Percentiles rank a stretch among this genome's conserved stretches.
Evolutionary conservation across 2,888 invertebrate species (phyloP).

Genomic region (Lymantria dispar): DNA sequence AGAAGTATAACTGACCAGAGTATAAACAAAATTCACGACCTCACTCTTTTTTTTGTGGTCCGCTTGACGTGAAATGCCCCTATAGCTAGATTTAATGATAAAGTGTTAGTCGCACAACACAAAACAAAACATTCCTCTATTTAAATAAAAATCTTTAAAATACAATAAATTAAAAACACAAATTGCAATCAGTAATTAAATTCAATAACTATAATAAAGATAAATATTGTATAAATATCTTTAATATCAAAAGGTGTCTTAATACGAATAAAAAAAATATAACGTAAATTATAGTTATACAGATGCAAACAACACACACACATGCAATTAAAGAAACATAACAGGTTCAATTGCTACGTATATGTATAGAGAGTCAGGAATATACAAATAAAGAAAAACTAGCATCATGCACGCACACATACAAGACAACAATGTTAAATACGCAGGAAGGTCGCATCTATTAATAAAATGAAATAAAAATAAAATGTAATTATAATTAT

Average conservation of each 20-base stretch:
- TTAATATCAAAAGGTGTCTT: conserved; percentile 7
- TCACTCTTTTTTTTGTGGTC: too few relatives aligned
- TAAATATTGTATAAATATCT: not conserved
- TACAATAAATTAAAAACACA: too few relatives aligned
- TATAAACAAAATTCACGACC: too few relatives aligned
- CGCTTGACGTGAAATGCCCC: too few relatives aligned
- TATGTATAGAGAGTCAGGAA: conserved; percentile 3
- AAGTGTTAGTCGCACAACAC: too few relatives aligned
- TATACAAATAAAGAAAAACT: conserved; percentile 10
- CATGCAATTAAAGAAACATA: not conserved
- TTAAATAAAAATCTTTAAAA: too few relatives aligned
- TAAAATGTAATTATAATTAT: conserved; percentile 78
- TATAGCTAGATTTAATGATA: too few relatives aligned
- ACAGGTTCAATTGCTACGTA: not conserved
- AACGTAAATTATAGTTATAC: conserved; percentile 11
- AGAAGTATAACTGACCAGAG: too few relatives aligned
- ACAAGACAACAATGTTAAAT: conserved; percentile 42
- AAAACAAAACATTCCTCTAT: too few relatives aligned
- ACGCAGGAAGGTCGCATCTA: conserved; percentile 49
- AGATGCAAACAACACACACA: conserved; percentile 10
- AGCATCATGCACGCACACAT: conserved; percentile 22
- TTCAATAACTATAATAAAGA: not conserved
- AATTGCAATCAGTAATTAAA: too few relatives aligned
- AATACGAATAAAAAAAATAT: conserved; percentile 17
- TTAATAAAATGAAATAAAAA: conserved; percentile 56